Evolutionary conservation across 2,113 vertebrate genomes (phyloP), one percentile per base, ranked within the genome.

Genomic region (Triplophysa dalaica): DNA sequence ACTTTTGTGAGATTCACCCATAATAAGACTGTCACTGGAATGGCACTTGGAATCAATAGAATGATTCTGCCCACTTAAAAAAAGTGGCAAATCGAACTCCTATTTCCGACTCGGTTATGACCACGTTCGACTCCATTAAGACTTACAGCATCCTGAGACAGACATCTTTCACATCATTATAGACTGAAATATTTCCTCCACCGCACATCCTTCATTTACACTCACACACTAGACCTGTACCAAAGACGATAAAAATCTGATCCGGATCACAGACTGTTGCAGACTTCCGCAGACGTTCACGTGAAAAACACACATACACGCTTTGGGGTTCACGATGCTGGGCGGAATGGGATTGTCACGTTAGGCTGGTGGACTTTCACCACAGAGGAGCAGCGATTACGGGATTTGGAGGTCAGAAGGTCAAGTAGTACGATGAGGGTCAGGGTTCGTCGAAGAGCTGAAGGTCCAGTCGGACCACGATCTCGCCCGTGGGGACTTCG

Each of bases 401-500:
- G 73, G 61, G 63, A 43, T 64, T 33, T 79, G 41, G 52, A 66
- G 21, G 41, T n/a, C 64, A 54, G 60, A 54, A 75, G 48, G 66
- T 82, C 33, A n/a, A 65, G 48, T 74, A 43, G 11, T 7, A 48
- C 24, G 52, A 56, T 19, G 0, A 12, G 48, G 81, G 76, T 91
- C 92, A 99, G 0, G 95, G 93, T 79, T 99, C 98, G 62, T 99
- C 97, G 0, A 99, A 99, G 63, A 99, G 72, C 87, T 99, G 98
- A 81, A 99, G 93, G 90, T 99, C 98, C 82, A 99, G 89, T 64
- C 97, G 94, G 86, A 99, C 96, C 17, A 99, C 96, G 8, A 99
- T 99, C 90, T 99, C 98, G 22, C 98, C 98, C 0, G 98, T 99
- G n/a, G 97, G 97, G 66, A 99, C 98, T 87, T 99, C 98, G 0